A percentile compares a stretch with the other conserved stretches of the same genome.
Conservation (phyloP, 2,888 invertebrate species). For the Idaea dimidiata region DNA sequence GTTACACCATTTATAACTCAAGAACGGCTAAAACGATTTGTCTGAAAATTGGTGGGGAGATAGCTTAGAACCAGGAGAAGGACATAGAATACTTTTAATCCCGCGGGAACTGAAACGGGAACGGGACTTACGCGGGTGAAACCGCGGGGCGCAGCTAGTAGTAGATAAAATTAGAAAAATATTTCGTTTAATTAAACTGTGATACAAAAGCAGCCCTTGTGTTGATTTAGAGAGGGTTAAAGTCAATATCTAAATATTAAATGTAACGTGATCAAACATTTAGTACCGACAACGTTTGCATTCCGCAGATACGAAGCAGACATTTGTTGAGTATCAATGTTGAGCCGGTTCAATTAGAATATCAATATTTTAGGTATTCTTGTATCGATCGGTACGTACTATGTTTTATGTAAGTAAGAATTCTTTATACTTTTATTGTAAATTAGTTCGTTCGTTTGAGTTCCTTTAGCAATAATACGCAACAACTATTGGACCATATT, state of each 20-base stretch:
- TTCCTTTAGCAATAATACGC: too few relatives aligned
- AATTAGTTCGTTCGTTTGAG: too few relatives aligned
- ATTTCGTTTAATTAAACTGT: slow-evolving; percentile 7
- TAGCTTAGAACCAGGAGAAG: too few relatives aligned
- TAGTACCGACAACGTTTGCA: slow-evolving; percentile 19
- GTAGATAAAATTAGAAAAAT: neutral
- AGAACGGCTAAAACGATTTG: too few relatives aligned
- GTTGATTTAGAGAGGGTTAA: slow-evolving; percentile 15
- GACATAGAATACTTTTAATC: too few relatives aligned
- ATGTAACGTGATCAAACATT: slow-evolving; percentile 25
- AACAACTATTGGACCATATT: too few relatives aligned
- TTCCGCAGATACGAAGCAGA: slow-evolving; percentile 28
- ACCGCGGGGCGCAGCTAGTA: too few relatives aligned
- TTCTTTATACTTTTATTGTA: too few relatives aligned
- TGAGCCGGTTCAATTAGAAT: slow-evolving; percentile 25
- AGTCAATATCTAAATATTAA: slow-evolving; percentile 25
- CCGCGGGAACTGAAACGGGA: too few relatives aligned
- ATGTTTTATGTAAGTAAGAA: neutral
- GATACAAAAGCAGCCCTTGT: neutral
- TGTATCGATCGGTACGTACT: neutral
- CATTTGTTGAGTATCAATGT: slow-evolving; percentile 31
- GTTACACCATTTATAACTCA: too few relatives aligned
- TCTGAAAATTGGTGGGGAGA: too few relatives aligned
- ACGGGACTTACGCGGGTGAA: too few relatives aligned
- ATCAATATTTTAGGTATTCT: slow-evolving; percentile 7